phyloP scores from a whole-genome alignment of 2,113 vertebrate species.

The Canis aureus region DNA sequence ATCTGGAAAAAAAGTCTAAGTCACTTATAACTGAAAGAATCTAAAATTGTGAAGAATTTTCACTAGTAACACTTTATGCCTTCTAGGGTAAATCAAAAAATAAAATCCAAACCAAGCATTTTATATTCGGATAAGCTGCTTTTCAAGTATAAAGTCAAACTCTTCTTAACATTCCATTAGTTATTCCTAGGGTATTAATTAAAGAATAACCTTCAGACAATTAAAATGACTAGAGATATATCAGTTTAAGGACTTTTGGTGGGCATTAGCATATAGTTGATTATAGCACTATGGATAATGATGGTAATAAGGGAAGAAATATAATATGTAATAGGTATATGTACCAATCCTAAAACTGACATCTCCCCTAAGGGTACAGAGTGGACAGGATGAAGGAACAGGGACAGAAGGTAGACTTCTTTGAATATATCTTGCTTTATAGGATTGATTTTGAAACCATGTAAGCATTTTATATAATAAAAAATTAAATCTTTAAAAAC shows the following conservation, averaged over 20 bases:
- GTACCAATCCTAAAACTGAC: neutral
- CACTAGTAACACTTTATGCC: neutral
- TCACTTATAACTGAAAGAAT: slow-evolving; percentile 38
- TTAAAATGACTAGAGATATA: neutral
- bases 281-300: neutral
- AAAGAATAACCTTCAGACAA: neutral
- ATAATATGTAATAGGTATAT: neutral
- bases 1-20: neutral
- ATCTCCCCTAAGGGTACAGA: neutral
- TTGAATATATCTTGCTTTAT: neutral
- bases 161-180: neutral
- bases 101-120: slow-evolving; percentile 4
- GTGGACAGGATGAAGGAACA: neutral
- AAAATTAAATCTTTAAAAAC: neutral
- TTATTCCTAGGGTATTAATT: neutral
- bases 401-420: neutral
- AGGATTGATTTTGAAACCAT: neutral
- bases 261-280: neutral
- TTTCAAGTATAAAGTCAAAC: neutral
- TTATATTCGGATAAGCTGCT: neutral
- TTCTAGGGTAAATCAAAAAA: neutral
- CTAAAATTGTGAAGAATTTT: neutral
- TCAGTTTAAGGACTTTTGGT: neutral
- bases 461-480: neutral
- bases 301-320: neutral